phyloP scores from a whole-genome alignment of 2,797 vertebrate species.

The Mionectes olivaceus region DNA sequence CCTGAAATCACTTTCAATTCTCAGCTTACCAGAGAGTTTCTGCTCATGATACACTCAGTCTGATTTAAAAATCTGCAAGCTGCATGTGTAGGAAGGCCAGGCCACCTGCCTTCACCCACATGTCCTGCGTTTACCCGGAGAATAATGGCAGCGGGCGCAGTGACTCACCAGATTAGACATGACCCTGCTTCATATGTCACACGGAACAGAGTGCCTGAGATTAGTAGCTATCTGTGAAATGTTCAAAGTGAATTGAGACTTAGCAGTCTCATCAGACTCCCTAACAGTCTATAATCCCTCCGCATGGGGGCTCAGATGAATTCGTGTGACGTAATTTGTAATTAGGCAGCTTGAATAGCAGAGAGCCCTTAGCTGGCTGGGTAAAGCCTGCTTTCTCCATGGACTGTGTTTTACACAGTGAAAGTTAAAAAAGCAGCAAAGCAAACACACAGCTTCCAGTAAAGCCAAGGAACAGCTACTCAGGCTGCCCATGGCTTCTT shows the following conservation, averaged over 20 bases:
- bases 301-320: neutral
- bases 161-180: slow-evolving; percentile 19
- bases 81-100: neutral
- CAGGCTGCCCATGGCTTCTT: neutral
- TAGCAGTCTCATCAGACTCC: slow-evolving; percentile 24
- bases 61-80: neutral
- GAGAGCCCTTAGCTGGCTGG: neutral
- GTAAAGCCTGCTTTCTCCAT: slow-evolving; percentile 19
- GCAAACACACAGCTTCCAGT: neutral
- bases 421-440: neutral
- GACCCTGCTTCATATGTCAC: neutral
- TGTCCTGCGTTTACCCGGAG: neutral
- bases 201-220: slow-evolving; percentile 18
- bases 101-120: neutral
- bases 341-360: slow-evolving; percentile 27
- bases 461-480: neutral
- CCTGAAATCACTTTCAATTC: neutral
- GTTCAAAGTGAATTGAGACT: slow-evolving; percentile 34
- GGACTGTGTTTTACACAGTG: neutral
- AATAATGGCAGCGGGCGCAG: neutral
- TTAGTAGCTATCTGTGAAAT: slow-evolving; percentile 55
- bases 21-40: neutral
- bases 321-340: slow-evolving; percentile 22
- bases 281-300: slow-evolving; percentile 39
- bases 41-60: neutral